Evolutionary conservation across 1,140 invertebrate species (phyloP).

Genomic region (Zaprionus camerounensis): DNA sequence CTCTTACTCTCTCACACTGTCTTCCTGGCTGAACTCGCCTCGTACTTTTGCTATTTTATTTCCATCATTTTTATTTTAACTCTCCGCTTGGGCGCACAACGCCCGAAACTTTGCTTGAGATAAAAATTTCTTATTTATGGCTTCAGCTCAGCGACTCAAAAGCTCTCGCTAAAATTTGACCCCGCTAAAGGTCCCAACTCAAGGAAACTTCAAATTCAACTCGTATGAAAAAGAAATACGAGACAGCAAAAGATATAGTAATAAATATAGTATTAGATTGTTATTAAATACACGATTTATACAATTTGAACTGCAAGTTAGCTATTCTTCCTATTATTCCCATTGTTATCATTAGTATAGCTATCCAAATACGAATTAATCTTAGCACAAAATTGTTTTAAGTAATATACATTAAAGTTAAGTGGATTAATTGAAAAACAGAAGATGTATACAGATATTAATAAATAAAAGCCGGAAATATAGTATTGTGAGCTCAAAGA

Average conservation of each 20-base stretch:
- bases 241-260: neutral
- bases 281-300: neutral
- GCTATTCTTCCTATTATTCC: too few species aligned
- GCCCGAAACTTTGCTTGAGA: conserved; percentile 72
- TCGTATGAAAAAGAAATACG: neutral
- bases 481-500: too few species aligned
- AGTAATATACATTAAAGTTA: too few species aligned
- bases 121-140: conserved; percentile 61
- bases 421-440: too few species aligned
- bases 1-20: neutral
- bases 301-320: neutral
- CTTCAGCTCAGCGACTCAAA: conserved; percentile 44
- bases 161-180: conserved; percentile 29
- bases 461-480: too few species aligned
- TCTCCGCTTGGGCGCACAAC: conserved; percentile 59
- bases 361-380: too few species aligned
- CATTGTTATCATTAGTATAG: too few species aligned
- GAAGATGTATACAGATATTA: too few species aligned
- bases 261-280: neutral
- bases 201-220: conserved; percentile 1
- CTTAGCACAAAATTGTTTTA: too few species aligned
- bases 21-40: conserved; percentile 11
- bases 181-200: neutral
- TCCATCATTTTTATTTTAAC: conserved; percentile 79
- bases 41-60: conserved; percentile 78